A percentile compares a stretch with the other conserved stretches of the same genome.
Conservation (phyloP, 2,888 invertebrate genomes). For the Reticulitermes lucifugus region DNA sequence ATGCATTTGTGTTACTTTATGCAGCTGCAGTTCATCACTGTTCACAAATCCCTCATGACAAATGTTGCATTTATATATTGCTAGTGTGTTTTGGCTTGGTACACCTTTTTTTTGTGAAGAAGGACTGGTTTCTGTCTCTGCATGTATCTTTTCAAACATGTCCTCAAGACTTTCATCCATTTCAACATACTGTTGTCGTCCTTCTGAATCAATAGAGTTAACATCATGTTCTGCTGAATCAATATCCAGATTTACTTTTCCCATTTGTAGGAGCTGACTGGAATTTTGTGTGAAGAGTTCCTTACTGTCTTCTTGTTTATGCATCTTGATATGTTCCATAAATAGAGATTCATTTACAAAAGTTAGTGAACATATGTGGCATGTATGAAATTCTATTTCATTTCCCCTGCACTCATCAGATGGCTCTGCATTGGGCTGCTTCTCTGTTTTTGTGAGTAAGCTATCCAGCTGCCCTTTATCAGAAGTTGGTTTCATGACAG, state of each 20-base stretch:
- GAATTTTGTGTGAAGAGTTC: constrained; percentile 4
- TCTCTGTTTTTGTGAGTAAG: not conserved
- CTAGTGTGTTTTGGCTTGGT: not conserved
- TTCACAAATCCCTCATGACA: constrained; percentile 27
- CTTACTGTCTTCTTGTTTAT: constrained; percentile 54
- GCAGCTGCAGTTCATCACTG: constrained; percentile 4
- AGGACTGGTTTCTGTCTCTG: constrained; percentile 12
- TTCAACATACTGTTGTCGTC: constrained; percentile 41
- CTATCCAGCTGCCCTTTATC: not conserved
- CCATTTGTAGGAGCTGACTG: not conserved
- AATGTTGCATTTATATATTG: constrained; percentile 25
- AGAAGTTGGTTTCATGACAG: not conserved
- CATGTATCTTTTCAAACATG: constrained; percentile 48
- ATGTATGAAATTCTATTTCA: constrained; percentile 64
- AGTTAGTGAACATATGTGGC: constrained; percentile 64
- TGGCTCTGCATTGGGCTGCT: not conserved
- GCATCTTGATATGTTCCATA: constrained; percentile 65
- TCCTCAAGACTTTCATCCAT: constrained; percentile 47
- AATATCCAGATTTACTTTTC: constrained; percentile 11
- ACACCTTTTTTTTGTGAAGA: not conserved
- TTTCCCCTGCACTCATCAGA: not conserved
- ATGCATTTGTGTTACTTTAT: constrained; percentile 28
- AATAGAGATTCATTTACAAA: constrained; percentile 65
- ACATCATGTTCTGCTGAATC: constrained; percentile 29
- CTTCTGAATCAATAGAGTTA: constrained; percentile 21